Evolutionary conservation across 2,888 invertebrate species (phyloP).

Genomic region (Platerodrilus igneus): DNA sequence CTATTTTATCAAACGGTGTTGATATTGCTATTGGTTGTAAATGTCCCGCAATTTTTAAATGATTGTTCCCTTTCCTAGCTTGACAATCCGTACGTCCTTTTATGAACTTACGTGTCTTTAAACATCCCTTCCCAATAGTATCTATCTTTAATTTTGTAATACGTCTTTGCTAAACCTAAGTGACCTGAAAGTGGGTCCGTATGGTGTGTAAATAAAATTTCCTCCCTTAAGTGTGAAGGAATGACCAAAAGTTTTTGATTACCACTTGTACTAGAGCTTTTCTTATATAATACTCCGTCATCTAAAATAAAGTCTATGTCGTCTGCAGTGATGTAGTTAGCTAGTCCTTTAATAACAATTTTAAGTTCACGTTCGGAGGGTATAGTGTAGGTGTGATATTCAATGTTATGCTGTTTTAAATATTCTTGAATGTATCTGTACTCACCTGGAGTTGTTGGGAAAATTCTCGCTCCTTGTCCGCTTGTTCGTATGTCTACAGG

Average conservation of each 20-base stretch:
- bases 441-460: no score
- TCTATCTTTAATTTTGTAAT: slow-evolving; percentile 11
- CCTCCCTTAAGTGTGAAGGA: slow-evolving; percentile 16
- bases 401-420: no score
- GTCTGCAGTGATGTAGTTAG: no score
- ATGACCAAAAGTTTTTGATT: slow-evolving; percentile 22
- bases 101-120: slow-evolving; percentile 12
- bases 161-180: slow-evolving; percentile 23
- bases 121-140: not conserved
- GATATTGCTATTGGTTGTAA: slow-evolving; percentile 9
- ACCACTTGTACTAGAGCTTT: slow-evolving; percentile 12
- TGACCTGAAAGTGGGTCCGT: slow-evolving; percentile 23
- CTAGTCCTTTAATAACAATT: no score
- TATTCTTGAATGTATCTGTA: no score
- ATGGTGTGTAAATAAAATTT: slow-evolving; percentile 23
- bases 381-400: no score
- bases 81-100: slow-evolving; percentile 23
- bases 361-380: no score
- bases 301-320: slow-evolving; percentile 22
- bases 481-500: no score
- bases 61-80: slow-evolving; percentile 20
- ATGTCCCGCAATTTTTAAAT: slow-evolving; percentile 17
- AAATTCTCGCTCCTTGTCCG: no score
- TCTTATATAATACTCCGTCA: slow-evolving; percentile 22
- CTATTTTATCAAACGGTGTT: slow-evolving; percentile 8